These are phyloP conservation scores for Cyanocitta stelleri DNA, from an alignment of 2,113 vertebrate genomes.

Conservation along the genomic window DNA sequence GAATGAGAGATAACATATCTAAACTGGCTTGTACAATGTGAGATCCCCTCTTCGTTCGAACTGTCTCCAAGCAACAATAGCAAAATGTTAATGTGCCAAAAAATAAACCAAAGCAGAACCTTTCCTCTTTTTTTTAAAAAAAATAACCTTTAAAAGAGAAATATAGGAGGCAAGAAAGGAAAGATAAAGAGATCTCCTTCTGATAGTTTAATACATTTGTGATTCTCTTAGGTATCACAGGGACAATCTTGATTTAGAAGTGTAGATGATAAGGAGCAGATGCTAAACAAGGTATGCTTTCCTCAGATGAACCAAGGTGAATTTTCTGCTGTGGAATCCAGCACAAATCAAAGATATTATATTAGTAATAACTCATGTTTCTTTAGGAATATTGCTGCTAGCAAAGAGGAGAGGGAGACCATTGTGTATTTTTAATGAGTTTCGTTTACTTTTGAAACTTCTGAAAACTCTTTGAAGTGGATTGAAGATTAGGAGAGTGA, in stretches of 20 bases:
- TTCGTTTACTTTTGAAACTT: conserved; percentile 27
- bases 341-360: neutral
- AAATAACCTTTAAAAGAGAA: neutral
- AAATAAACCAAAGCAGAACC: neutral
- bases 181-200: conserved; percentile 19
- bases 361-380: neutral
- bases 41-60: neutral
- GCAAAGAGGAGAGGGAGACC: neutral
- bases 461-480: conserved; percentile 23
- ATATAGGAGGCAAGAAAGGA: neutral
- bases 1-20: neutral
- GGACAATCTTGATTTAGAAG: conserved; percentile 23
- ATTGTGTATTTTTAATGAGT: conserved; percentile 29
- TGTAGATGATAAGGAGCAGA: neutral
- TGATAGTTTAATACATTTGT: conserved; percentile 24
- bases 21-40: neutral
- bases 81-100: conserved; percentile 26
- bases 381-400: neutral
- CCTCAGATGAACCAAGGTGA: neutral
- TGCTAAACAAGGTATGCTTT: neutral
- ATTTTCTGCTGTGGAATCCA: neutral
- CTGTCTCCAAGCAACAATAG: neutral
- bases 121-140: neutral
- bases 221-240: neutral
- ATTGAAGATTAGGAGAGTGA: neutral